These are phyloP conservation scores for Papilio aristodemus DNA, from an alignment of 1,140 invertebrate genomes.

Conservation along the genomic window DNA sequence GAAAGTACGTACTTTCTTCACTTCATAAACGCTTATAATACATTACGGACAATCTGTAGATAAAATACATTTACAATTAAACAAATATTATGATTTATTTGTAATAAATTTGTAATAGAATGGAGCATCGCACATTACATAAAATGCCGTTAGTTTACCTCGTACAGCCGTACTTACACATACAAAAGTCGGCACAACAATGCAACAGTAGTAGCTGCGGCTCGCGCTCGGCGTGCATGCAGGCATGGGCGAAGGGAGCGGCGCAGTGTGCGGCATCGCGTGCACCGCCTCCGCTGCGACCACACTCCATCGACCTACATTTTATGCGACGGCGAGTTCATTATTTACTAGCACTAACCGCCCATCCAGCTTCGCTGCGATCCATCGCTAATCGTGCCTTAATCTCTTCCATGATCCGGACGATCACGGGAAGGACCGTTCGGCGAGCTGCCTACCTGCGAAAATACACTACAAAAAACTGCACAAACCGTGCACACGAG, in stretches of 20 bases:
- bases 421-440: conserved; percentile 40
- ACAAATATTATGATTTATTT: background rate
- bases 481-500: conserved; percentile 70
- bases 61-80: background rate
- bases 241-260: conserved; percentile 56
- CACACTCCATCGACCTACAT: conserved; percentile 76
- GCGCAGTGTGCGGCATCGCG: conserved; percentile 58
- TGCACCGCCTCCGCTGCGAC: conserved; percentile 53
- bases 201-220: conserved; percentile 15
- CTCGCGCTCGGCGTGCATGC: conserved; percentile 37
- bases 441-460: conserved; percentile 64
- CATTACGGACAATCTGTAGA: background rate
- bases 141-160: conserved; percentile 11
- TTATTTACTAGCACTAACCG: conserved; percentile 65
- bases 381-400: conserved; percentile 25
- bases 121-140: background rate
- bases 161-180: conserved; percentile 8
- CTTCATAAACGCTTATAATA: background rate
- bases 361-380: conserved; percentile 50
- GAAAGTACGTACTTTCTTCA: background rate
- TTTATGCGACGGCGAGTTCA: conserved; percentile 71
- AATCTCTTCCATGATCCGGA: conserved; percentile 35
- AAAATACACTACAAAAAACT: conserved; percentile 74
- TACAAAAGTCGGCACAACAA: conserved; percentile 30
- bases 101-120: background rate